Evolutionary conservation across 2,888 invertebrate genomes (phyloP).

Genomic region (Hololepta plana): DNA sequence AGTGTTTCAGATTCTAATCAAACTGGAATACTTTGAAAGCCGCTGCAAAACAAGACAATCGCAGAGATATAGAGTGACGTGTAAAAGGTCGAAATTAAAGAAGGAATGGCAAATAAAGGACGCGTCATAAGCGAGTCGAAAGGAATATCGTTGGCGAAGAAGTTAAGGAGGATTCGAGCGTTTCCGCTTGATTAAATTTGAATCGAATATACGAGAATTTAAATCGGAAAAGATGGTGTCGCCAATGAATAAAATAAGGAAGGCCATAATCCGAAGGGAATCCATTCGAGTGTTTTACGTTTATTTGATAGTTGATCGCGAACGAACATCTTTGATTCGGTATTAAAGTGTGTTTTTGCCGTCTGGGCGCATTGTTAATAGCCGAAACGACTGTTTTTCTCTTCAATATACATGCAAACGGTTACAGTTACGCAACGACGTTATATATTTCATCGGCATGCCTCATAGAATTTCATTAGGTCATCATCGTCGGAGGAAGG

Average conservation of each 20-base stretch:
- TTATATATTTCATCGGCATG: conserved; percentile 22
- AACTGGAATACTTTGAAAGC: too few species aligned
- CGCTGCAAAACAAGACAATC: too few species aligned
- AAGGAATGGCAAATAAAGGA: too few species aligned
- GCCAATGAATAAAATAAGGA: conserved; percentile 5
- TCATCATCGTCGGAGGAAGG: conserved; percentile 19
- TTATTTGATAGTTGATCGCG: conserved; percentile 12
- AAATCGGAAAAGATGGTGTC: too few species aligned
- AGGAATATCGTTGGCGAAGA: too few species aligned
- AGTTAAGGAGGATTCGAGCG: too few species aligned
- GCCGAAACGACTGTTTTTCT: conserved; percentile 17
- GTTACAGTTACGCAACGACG: conserved; percentile 15
- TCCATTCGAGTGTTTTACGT: conserved; percentile 10
- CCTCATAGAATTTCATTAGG: conserved; percentile 25
- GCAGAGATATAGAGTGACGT: too few species aligned
- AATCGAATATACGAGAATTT: too few species aligned
- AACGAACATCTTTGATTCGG: conserved; percentile 17
- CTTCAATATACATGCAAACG: conserved; percentile 21
- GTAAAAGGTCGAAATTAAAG: too few species aligned
- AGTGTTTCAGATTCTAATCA: too few species aligned
- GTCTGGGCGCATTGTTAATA: conserved; percentile 12
- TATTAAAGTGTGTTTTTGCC: conserved; percentile 16
- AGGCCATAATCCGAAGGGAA: conserved; percentile 7
- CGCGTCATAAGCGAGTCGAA: too few species aligned
- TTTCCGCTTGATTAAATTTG: too few species aligned